Evolutionary conservation across 2,113 vertebrate species (phyloP).

Genomic region (Eulemur rufifrons): DNA sequence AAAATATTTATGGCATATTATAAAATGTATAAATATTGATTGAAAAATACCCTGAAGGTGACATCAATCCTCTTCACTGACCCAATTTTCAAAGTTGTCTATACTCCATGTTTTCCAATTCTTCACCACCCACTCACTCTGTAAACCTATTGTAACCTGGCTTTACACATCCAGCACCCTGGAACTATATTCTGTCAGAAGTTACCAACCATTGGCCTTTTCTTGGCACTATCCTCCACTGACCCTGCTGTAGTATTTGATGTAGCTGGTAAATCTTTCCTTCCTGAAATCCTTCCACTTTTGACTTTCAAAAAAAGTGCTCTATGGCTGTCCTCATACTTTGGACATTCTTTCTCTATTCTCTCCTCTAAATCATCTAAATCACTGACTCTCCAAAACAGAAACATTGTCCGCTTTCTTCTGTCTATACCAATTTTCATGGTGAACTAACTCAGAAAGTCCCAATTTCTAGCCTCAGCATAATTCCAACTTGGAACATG

Average conservation of each 20-base stretch:
- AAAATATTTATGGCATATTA: neutral
- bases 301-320: neutral
- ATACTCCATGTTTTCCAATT: neutral
- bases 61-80: neutral
- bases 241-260: neutral
- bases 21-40: neutral
- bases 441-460: neutral
- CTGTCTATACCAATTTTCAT: neutral
- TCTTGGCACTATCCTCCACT: neutral
- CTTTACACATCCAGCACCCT: neutral
- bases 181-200: neutral
- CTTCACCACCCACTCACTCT: neutral
- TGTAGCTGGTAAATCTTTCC: neutral
- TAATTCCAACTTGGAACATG: neutral
- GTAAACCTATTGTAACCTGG: neutral
- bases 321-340: neutral
- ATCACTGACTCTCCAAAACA: neutral
- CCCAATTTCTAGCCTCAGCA: neutral
- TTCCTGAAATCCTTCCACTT: constrained; percentile 5
- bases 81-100: neutral
- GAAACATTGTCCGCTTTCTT: neutral
- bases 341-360: neutral
- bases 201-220: neutral
- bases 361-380: neutral
- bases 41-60: neutral